Evolutionary conservation across 2,888 invertebrate species (phyloP), one percentile per base, ranked within the genome.

Genomic region (Sphaerophoria rueppellii): DNA sequence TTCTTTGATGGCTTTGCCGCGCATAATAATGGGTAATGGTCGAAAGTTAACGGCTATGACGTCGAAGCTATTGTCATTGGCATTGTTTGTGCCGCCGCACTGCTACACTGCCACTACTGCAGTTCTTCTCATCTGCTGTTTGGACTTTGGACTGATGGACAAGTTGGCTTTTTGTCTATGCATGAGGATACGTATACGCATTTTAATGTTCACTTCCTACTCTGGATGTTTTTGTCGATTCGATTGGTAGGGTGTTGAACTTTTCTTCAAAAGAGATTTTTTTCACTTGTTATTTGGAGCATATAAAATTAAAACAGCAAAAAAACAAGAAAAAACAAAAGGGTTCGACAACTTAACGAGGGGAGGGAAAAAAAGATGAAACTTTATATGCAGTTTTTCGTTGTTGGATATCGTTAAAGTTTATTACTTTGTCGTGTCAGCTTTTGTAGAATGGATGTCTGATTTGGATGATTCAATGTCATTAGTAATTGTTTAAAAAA

Each of bases 1-100:
- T 32, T 52, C 78, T 61, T 48, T 78, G 65, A 74, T 78, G 61
- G 74, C 75, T 67, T 72, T 83, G 79, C 71, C 43, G 75, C 82
- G 73, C 83, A 83, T 76, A 69, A 76, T 79, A 83, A 83, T 83
- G 75, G 79, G 72, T 83, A 76, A 83, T 75, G 75, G 79, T 63
- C 72, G 71, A 72, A 83, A 79, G 79, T 83, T 83, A 83, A 83
- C 83, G 75, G 61, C 83, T 79, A 72, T 76, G 83, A 72, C 55
- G 61, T 57, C 50, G 16, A 14, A 16, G 14, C 34, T 40, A 54
- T 60, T 50, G 16, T 48, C 16, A 12, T 55, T 37, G 57, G 58
- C 70, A 40, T 40, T 24, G 24, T 2, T 24, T 24, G 1, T 24
- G 24, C 24, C 24, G 24, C 24, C 24, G 24, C 24, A 2, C 24